phyloP scores from a whole-genome alignment of 2,888 invertebrate species.

The Anaspis maculata region DNA sequence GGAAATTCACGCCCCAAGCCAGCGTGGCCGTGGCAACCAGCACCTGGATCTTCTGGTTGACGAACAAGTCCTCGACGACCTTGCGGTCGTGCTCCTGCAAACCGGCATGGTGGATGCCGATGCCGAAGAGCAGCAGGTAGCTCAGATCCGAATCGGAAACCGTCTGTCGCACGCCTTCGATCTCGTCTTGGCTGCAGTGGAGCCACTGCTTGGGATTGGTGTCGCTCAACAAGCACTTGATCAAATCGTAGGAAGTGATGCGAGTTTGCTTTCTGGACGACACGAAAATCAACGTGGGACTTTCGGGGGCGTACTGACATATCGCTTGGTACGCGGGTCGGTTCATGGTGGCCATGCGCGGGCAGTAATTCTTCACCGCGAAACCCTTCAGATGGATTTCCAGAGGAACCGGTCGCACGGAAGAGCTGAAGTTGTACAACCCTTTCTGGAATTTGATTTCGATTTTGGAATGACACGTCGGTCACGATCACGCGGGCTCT shows the following conservation, averaged over 20 bases:
- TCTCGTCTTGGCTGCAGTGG: conserved; percentile 75
- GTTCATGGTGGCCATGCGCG: conserved; percentile 99
- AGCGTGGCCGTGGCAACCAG: conserved; percentile 10
- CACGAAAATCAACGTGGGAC: conserved; percentile 90
- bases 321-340: conserved; percentile 96
- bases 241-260: conserved; percentile 91
- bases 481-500: too few species aligned
- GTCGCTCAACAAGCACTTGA: conserved; percentile 82
- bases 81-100: conserved; percentile 86
- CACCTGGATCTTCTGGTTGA: conserved; percentile 86
- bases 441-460: too few species aligned
- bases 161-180: conserved; percentile 66
- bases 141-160: conserved; percentile 84
- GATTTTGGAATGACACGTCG: too few species aligned
- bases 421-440: conserved; percentile 93
- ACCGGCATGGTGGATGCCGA: conserved; percentile 98
- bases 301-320: conserved; percentile 80
- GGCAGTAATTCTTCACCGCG: conserved; percentile 97
- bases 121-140: conserved; percentile 90
- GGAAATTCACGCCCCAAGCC: conserved; percentile 96
- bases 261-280: conserved; percentile 95
- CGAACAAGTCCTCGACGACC: conserved; percentile 88
- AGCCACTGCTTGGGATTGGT: conserved; percentile 93
- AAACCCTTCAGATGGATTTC: conserved; percentile 83
- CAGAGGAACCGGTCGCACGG: conserved; percentile 94